phyloP scores from a whole-genome alignment of 2,797 vertebrate species.

The Melanitta fusca region DNA sequence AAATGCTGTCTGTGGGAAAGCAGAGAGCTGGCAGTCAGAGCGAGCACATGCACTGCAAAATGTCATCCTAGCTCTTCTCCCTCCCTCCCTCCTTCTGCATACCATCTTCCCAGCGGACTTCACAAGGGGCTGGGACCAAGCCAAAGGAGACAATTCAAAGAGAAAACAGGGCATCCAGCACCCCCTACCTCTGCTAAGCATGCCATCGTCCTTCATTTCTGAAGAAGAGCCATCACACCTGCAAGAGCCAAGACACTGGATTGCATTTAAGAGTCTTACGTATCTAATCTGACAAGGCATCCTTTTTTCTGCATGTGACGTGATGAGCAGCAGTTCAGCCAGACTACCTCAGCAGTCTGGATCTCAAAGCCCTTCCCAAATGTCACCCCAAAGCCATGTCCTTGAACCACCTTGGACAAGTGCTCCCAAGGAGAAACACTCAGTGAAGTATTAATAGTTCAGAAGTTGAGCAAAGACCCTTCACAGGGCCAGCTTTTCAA shows the following conservation, averaged over 20 bases:
- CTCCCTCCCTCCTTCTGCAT: neutral
- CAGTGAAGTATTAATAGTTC: neutral
- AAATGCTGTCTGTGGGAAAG: slow-evolving; percentile 52
- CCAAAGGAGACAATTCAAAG: neutral
- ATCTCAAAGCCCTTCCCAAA: neutral
- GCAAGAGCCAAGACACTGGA: neutral
- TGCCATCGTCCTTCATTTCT: neutral
- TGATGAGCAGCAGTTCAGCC: neutral
- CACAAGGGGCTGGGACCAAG: neutral
- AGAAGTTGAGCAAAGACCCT: neutral
- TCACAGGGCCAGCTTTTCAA: neutral
- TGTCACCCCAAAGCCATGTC: neutral
- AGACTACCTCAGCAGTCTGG: neutral
- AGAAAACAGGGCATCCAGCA: neutral
- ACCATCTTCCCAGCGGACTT: neutral
- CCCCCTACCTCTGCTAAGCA: neutral
- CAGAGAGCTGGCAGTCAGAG: neutral
- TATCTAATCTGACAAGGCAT: neutral
- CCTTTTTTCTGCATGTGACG: neutral
- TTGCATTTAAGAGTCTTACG: neutral
- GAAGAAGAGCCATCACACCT: neutral
- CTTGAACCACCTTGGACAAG: neutral
- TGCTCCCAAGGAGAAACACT: neutral
- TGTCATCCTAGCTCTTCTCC: neutral
- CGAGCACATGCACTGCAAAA: slow-evolving; percentile 9